These are phyloP conservation scores for Bedellia somnulentella DNA, from an alignment of 2,888 invertebrate genomes.

Conservation along the genomic window DNA sequence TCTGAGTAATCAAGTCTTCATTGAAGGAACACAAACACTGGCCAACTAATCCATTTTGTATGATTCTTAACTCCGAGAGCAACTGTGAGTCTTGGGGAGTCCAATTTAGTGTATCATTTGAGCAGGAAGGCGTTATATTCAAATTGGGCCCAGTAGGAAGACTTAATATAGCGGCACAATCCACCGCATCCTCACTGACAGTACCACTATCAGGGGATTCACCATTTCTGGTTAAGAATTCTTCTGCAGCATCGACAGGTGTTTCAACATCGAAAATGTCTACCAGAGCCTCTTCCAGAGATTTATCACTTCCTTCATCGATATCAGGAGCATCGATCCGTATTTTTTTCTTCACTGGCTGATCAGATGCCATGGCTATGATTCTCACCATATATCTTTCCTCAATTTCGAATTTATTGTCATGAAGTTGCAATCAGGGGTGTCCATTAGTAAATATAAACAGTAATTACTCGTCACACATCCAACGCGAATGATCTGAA, in stretches of 20 bases:
- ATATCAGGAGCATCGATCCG: conserved; percentile 68
- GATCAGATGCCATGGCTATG: conserved; percentile 74
- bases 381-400: too few species aligned
- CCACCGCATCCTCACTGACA: conserved; percentile 53
- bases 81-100: conserved; percentile 37
- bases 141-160: conserved; percentile 30
- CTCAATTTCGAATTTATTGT: too few species aligned
- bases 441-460: too few species aligned
- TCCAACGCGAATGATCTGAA: conserved; percentile 18
- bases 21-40: conserved; percentile 80
- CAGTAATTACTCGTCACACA: too few species aligned
- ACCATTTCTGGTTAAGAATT: conserved; percentile 40
- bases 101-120: conserved; percentile 30
- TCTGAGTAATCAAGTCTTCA: conserved; percentile 68
- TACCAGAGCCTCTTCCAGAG: conserved; percentile 48
- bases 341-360: conserved; percentile 83
- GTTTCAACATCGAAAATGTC: conserved; percentile 42
- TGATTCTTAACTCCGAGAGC: conserved; percentile 53
- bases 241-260: conserved; percentile 40
- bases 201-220: conserved; percentile 54
- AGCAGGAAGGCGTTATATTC: conserved; percentile 43
- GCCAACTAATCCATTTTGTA: conserved; percentile 69
- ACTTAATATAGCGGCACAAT: conserved; percentile 40
- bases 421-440: too few species aligned
- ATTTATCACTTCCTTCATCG: conserved; percentile 55